Conservation (phyloP, 2,113 vertebrate species). For the Chlamydotis undulata region DNA sequence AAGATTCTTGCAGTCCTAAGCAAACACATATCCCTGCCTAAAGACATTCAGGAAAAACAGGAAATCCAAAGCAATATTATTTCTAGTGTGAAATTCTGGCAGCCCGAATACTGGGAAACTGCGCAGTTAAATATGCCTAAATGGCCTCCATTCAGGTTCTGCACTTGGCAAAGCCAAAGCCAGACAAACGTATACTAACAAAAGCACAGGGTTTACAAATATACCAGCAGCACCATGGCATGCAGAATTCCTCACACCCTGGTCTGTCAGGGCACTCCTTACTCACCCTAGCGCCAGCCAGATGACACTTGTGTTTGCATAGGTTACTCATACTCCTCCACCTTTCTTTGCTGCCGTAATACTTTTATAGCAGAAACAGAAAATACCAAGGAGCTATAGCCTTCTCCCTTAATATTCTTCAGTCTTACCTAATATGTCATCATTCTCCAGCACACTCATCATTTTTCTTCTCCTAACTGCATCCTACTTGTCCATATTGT, state of each 20-base stretch:
- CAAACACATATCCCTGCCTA: neutral
- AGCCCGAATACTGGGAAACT: neutral
- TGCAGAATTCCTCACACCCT: neutral
- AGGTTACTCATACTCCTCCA: conserved; percentile 34
- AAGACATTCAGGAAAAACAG: neutral
- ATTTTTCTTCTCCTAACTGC: neutral
- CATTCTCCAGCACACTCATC: neutral
- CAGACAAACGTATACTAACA: neutral
- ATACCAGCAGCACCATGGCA: neutral
- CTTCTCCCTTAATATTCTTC: neutral
- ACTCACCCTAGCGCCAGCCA: neutral
- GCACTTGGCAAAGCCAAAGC: neutral
- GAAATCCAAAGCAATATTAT: neutral
- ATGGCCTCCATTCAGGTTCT: neutral
- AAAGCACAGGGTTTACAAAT: neutral
- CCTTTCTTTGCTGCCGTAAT: neutral
- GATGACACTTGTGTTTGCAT: neutral
- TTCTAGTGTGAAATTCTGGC: neutral
- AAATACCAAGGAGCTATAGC: neutral
- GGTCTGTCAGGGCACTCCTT: neutral
- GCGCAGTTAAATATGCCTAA: rapidly evolving
- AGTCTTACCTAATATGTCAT: neutral
- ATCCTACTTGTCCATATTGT: neutral
- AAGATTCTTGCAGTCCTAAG: neutral
- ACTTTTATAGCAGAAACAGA: neutral